A percentile compares a stretch with the other conserved stretches of the same genome.
Conservation (phyloP, 2,113 vertebrate genomes). For the Toxotes chatareus region DNA sequence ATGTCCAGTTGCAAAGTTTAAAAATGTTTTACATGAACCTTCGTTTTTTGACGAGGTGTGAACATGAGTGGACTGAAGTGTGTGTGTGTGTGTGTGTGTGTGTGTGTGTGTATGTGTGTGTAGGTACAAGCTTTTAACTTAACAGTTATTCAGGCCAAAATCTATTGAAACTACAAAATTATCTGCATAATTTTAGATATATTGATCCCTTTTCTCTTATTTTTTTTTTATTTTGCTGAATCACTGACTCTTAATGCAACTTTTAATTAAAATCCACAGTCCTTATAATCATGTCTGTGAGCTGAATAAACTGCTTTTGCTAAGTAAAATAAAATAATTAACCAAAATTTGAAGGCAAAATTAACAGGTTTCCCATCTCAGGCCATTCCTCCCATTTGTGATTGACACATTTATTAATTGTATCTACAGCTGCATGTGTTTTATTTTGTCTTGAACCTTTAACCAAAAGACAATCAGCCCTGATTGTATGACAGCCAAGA, state of each 20-base stretch:
- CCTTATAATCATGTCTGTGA: not conserved
- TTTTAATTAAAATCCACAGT: not conserved
- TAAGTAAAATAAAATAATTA: not conserved
- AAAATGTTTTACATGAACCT: constrained; percentile 60
- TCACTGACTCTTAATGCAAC: not conserved
- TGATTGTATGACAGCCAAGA: constrained; percentile 25
- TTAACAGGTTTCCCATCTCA: constrained; percentile 40
- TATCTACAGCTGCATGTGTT: not conserved
- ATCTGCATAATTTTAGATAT: not conserved
- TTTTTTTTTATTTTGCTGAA: not conserved
- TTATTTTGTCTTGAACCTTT: constrained; percentile 25
- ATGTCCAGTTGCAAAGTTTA: constrained; percentile 48
- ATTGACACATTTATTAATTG: constrained; percentile 31
- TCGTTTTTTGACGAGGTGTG: constrained; percentile 43
- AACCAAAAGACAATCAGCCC: not conserved
- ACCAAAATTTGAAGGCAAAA: not conserved
- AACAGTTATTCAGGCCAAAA: not conserved
- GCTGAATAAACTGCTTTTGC: not conserved
- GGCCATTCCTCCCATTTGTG: not conserved
- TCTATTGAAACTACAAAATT: not conserved
- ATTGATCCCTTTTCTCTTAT: not conserved
- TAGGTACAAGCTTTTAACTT: not conserved
- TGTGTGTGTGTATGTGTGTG: not conserved
- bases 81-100: constrained; percentile 15
- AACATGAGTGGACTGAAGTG: constrained; percentile 21